Conservation (phyloP, 1,140 invertebrate species). For the Sycophila sp. region DNA sequence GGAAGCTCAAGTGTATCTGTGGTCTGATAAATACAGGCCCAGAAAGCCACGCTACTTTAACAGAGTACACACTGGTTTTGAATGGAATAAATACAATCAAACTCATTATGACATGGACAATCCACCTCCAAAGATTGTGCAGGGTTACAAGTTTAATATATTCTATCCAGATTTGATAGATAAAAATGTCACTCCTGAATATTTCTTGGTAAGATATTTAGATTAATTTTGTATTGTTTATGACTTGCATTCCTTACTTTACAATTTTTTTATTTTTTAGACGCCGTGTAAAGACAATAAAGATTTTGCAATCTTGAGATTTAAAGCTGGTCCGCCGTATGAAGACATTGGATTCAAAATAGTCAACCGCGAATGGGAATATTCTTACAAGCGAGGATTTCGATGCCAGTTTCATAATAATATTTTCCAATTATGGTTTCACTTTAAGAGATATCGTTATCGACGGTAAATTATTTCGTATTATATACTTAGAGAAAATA, state of each 20-base stretch:
- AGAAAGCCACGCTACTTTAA: slow-evolving; percentile 98
- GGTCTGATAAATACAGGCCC: slow-evolving; percentile 98
- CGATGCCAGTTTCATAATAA: slow-evolving; percentile 99
- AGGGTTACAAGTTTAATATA: slow-evolving; percentile 99
- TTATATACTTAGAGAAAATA: background rate
- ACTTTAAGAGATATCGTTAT: slow-evolving; percentile 98
- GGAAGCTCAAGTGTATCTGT: slow-evolving; percentile 89
- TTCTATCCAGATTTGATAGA: slow-evolving; percentile 99
- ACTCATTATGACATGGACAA: slow-evolving; percentile 99
- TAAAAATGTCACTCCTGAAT: slow-evolving; percentile 92
- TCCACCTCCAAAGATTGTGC: slow-evolving; percentile 99
- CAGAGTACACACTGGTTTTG: slow-evolving; percentile 94
- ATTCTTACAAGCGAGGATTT: slow-evolving; percentile 97
- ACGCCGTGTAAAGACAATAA: slow-evolving; percentile 91
- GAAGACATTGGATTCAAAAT: slow-evolving; percentile 99
- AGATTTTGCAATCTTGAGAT: slow-evolving; percentile 95
- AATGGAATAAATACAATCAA: slow-evolving; percentile 99
- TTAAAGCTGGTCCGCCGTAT: slow-evolving; percentile 97
- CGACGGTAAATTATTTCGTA: slow-evolving; percentile 74
- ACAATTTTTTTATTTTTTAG: slow-evolving; percentile 66
- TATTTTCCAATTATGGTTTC: slow-evolving; percentile 99
- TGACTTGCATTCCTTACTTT: background rate
- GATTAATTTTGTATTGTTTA: background rate
- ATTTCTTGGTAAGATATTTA: slow-evolving; percentile 77
- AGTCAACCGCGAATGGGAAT: slow-evolving; percentile 99